Evolutionary conservation across 2,888 invertebrate species (phyloP), one percentile per base, ranked within the genome.

Genomic region (Brachyopa scutellaris): DNA sequence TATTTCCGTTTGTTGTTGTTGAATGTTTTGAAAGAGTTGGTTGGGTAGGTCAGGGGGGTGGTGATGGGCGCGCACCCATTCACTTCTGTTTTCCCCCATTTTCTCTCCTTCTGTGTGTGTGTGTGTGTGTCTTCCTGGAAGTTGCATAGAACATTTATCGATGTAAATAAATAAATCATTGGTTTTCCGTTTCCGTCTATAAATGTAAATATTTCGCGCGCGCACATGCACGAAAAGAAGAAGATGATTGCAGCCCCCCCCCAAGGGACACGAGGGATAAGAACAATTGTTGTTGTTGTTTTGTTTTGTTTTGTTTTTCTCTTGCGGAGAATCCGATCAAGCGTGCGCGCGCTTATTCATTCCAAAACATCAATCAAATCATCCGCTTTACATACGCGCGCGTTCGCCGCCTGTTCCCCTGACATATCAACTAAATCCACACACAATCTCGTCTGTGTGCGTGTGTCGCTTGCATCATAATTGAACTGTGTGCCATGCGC

Each of bases 1-100:
- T 77, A 64, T 77, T 82, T 82, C 82, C 82, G 82, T 59, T 77
- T 66, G 62, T 80, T 70, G 62, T 80, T 70, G 69, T 72, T 61
- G 9, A 47, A 36, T 61, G 67, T 74, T n/a, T n/a, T 70, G 11
- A 66, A 66, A 76, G 64, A 57, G 64, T 55, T 64, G n/a, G 73
- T 64, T 64, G 73, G 73, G 38, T 57, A 74, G 73, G 73, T 74
- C 73, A 73, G 55, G 70, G 70, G 59, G n/a, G n/a, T n/a, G n/a
- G n/a, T n/a, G n/a, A n/a, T n/a, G n/a, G n/a, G n/a, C n/a, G 36
- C 36, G 49, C 38, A 8, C 6, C 4, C 17, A 17, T 17, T 2
- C 42, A 26, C 4, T n/a, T 59, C 29, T 29, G 11, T 21, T 1
- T n/a, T 38, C 26, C 8, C n/a, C 47, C 1, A 8, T 4, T 9